Conservation (phyloP, 2,797 vertebrate species). For the Lemur catta region DNA sequence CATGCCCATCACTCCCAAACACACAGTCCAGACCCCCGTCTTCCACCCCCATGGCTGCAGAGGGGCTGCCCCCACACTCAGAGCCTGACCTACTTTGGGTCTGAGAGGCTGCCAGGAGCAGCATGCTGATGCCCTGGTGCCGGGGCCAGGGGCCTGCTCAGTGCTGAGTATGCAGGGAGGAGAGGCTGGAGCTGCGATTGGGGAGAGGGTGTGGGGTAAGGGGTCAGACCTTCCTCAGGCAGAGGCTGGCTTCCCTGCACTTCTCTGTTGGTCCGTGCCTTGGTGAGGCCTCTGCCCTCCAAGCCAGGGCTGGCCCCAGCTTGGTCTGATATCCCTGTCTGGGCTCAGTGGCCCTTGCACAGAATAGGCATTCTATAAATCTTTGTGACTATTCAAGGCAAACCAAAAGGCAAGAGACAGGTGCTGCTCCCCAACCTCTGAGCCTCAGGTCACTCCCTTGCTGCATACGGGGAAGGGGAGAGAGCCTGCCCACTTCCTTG, state of each 20-base stretch:
- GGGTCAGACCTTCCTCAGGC: background rate
- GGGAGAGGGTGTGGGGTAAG: background rate
- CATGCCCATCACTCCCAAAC: background rate
- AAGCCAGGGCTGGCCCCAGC: background rate
- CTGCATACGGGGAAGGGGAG: too few relatives aligned
- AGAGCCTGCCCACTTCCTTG: background rate
- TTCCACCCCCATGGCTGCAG: background rate
- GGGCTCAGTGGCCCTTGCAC: background rate
- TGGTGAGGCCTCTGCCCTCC: background rate
- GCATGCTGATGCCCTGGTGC: background rate
- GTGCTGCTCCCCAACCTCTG: background rate
- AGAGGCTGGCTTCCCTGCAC: background rate
- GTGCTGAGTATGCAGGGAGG: background rate
- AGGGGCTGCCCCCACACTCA: background rate
- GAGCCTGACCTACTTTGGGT: background rate
- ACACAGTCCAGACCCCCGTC: background rate
- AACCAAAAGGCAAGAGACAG: background rate
- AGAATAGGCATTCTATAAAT: background rate
- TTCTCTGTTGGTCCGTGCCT: background rate
- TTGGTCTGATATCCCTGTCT: background rate
- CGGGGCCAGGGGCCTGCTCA: fast-evolving
- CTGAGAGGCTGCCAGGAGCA: background rate
- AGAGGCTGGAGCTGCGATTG: background rate
- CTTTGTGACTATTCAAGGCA: background rate
- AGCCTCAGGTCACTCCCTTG: background rate